Evolutionary conservation across 2,113 vertebrate species (phyloP).

Genomic region (Albula glossodonta): DNA sequence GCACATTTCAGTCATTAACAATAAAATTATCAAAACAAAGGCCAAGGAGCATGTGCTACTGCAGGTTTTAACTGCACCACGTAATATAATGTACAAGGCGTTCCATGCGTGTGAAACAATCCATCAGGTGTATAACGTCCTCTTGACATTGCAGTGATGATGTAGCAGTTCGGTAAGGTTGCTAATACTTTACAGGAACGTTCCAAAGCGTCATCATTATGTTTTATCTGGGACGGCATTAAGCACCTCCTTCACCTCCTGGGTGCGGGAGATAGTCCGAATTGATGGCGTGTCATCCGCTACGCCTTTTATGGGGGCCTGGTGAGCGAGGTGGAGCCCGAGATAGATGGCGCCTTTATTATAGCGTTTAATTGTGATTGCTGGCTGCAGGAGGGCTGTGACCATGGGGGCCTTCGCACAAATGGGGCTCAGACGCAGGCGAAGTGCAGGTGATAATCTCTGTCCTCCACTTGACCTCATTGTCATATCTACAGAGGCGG

Average conservation of each 20-base stretch:
- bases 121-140: not conserved
- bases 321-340: not conserved
- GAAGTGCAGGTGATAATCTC: not conserved
- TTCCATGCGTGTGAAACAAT: not conserved
- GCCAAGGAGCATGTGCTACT: not conserved
- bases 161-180: not conserved
- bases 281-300: not conserved
- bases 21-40: not conserved
- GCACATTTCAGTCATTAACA: not conserved
- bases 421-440: not conserved
- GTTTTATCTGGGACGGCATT: not conserved
- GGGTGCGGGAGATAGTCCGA: slow-evolving; percentile 4
- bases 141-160: not conserved
- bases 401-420: not conserved
- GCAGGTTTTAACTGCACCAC: not conserved
- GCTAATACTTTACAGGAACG: not conserved
- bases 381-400: not conserved
- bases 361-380: not conserved
- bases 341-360: not conserved
- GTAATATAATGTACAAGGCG: too few relatives aligned
- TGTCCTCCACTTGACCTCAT: not conserved
- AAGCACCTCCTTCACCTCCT: not conserved
- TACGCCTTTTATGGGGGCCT: not conserved
- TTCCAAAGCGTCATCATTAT: not conserved
- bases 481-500: not conserved